Percentiles rank a stretch among this genome's conserved stretches.
Evolutionary conservation across 2,888 invertebrate genomes (phyloP).

Genomic region (Crioceris asparagi): DNA sequence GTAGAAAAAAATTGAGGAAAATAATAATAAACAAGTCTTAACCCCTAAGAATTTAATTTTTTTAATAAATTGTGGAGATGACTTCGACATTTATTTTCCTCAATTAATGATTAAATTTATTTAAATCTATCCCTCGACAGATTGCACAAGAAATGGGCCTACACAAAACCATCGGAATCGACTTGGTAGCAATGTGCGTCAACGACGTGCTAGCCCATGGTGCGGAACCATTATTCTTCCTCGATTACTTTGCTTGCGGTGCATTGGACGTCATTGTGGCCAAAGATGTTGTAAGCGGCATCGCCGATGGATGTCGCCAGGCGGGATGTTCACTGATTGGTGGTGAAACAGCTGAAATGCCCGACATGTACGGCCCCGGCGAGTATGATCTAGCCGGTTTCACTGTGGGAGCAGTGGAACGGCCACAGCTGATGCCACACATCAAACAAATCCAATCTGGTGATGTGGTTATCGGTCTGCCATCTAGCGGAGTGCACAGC

Average conservation of each 20-base stretch:
- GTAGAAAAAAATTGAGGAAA: too few species aligned
- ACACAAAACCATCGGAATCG: constrained; percentile 82
- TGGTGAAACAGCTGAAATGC: constrained; percentile 98
- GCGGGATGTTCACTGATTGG: constrained; percentile 81
- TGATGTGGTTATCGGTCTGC: constrained; percentile 75
- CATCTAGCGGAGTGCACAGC: constrained; percentile 88
- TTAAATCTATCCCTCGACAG: constrained; percentile 43
- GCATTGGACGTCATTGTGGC: constrained; percentile 68
- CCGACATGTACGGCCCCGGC: constrained; percentile 76
- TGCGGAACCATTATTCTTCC: constrained; percentile 89
- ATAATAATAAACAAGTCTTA: too few species aligned
- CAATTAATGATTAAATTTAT: too few species aligned
- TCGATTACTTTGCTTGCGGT: constrained; percentile 95
- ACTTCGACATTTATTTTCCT: too few species aligned
- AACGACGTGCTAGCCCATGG: constrained; percentile 94
- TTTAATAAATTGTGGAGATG: too few species aligned
- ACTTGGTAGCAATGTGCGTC: constrained; percentile 96
- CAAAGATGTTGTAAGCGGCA: constrained; percentile 69
- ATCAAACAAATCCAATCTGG: constrained; percentile 54
- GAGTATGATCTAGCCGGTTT: constrained; percentile 96
- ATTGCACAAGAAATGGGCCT: constrained; percentile 69
- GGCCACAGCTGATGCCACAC: constrained; percentile 56
- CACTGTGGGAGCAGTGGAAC: constrained; percentile 86
- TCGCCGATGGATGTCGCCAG: constrained; percentile 76
- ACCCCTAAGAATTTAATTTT: too few species aligned